phyloP scores from a whole-genome alignment of 2,113 vertebrate species.

The Tichodroma muraria region DNA sequence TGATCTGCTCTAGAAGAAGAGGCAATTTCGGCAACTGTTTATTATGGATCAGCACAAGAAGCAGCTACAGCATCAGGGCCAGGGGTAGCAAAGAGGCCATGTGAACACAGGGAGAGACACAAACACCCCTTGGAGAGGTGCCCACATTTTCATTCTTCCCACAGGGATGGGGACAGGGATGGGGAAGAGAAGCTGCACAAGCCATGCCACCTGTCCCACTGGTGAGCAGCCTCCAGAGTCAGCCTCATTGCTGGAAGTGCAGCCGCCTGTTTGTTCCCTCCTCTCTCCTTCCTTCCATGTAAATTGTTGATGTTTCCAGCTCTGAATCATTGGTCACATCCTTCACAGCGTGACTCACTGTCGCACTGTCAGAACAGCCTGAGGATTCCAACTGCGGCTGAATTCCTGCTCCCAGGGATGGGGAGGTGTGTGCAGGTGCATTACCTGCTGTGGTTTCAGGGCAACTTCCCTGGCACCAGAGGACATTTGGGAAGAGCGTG shows the following conservation, averaged over 20 bases:
- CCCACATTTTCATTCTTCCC: neutral
- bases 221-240: neutral
- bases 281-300: neutral
- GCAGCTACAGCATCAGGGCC: neutral
- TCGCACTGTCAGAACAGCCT: neutral
- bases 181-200: neutral
- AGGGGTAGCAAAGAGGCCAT: neutral
- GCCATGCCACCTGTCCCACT: neutral
- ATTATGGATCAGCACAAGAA: neutral
- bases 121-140: neutral
- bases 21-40: neutral
- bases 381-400: neutral
- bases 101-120: neutral
- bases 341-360: neutral
- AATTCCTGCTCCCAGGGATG: neutral
- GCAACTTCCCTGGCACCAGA: neutral
- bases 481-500: neutral
- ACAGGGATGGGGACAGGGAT: neutral
- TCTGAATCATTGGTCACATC: neutral
- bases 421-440: neutral
- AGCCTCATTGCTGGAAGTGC: rapidly evolving
- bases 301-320: neutral
- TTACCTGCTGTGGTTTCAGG: neutral
- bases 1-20: neutral
- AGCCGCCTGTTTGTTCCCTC: neutral